phyloP scores from a whole-genome alignment of 2,113 vertebrate species.

The Nibea albiflora region DNA sequence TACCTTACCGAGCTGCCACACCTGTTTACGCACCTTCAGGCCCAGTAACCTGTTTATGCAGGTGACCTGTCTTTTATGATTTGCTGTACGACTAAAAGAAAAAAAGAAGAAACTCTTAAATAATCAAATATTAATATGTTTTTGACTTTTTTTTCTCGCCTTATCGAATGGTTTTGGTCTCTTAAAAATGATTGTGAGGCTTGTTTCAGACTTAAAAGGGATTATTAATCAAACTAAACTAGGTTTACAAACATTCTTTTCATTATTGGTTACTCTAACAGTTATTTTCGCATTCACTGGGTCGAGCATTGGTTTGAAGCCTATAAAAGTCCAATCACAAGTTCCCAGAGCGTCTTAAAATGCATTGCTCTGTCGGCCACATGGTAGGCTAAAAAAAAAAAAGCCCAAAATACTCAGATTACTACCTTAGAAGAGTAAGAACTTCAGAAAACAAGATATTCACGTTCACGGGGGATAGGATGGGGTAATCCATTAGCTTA shows the following conservation, averaged over 20 bases:
- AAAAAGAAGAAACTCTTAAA: neutral
- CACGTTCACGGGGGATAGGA: neutral
- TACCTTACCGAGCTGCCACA: conserved; percentile 46
- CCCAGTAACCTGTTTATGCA: neutral
- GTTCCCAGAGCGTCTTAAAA: neutral
- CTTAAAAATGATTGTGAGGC: neutral
- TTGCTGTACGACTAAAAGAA: neutral
- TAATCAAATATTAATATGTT: no score
- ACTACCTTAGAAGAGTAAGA: neutral
- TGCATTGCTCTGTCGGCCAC: neutral
- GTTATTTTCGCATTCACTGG: neutral
- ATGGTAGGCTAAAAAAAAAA: neutral
- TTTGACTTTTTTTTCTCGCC: neutral
- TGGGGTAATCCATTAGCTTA: neutral
- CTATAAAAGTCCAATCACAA: neutral
- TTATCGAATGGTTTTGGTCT: neutral
- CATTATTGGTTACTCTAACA: neutral
- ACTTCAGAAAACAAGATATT: neutral
- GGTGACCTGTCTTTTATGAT: no score
- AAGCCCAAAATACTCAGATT: neutral
- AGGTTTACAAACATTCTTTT: neutral
- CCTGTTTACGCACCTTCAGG: conserved; percentile 51
- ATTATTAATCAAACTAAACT: neutral
- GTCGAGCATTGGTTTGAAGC: no score
- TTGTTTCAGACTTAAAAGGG: neutral